phyloP scores from a whole-genome alignment of 35 echinoderm and acorn worm genomes.

The Ptychodera flava region DNA sequence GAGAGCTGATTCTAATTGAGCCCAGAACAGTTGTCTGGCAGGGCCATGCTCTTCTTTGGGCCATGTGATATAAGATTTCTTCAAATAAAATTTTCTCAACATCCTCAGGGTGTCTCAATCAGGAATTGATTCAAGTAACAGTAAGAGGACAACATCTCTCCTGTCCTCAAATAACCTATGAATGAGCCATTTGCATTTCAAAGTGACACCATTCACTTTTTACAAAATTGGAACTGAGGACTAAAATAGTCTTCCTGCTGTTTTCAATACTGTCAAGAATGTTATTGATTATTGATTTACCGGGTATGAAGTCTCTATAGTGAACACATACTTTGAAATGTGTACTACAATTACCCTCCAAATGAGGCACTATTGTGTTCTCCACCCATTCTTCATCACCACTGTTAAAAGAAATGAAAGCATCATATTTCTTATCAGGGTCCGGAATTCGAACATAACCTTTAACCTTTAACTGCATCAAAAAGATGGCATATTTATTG shows the following conservation, averaged over 20 bases:
- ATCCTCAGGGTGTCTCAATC: not conserved
- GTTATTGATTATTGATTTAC: not conserved
- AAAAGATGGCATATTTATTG: not conserved
- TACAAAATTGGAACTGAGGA: conserved; percentile 4
- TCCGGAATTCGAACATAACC: not conserved
- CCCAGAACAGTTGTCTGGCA: not conserved
- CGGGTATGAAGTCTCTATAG: conserved; percentile 4
- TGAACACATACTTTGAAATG: conserved; percentile 3
- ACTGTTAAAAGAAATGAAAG: conserved; percentile 63
- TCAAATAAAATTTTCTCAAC: conserved; percentile 7
- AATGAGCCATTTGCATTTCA: conserved; percentile 24
- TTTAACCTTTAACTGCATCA: not conserved
- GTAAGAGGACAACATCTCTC: conserved; percentile 2
- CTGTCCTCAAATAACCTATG: not conserved
- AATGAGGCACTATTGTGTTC: conserved; percentile 18
- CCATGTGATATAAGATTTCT: conserved; percentile 14
- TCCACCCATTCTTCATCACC: conserved; percentile 45
- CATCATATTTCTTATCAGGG: conserved; percentile 27
- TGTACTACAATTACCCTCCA: conserved; percentile 18
- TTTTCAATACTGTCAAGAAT: not conserved
- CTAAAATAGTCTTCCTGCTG: conserved; percentile 16
- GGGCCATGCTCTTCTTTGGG: not conserved
- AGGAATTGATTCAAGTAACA: conserved; percentile 11
- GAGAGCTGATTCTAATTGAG: not conserved
- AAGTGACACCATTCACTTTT: conserved; percentile 25